Evolutionary conservation across 2,113 vertebrate species (phyloP).

Genomic region (Gadus chalcogrammus): DNA sequence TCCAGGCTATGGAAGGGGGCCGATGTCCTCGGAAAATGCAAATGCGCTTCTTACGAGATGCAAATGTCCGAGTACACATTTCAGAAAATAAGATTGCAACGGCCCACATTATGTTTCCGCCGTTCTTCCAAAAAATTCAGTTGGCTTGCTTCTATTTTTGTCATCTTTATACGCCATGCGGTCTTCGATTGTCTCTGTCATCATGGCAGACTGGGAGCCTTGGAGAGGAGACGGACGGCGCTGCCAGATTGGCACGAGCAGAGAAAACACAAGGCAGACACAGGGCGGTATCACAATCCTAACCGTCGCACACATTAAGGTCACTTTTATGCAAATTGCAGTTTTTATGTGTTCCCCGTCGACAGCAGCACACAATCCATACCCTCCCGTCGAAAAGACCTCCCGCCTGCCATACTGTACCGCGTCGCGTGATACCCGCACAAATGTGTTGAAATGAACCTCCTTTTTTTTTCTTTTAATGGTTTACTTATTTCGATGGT

Average conservation of each 20-base stretch:
- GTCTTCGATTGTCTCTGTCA: constrained; percentile 69
- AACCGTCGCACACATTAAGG: constrained; percentile 68
- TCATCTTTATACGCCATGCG: constrained; percentile 64
- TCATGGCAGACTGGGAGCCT: constrained; percentile 67
- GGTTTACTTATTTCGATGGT: too few relatives aligned
- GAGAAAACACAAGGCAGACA: constrained; percentile 74
- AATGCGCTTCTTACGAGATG: background rate
- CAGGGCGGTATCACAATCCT: constrained; percentile 71
- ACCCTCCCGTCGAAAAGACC: too few relatives aligned
- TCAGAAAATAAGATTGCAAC: constrained; percentile 25
- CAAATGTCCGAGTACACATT: constrained; percentile 10
- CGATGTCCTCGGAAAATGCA: too few relatives aligned
- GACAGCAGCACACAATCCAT: too few relatives aligned
- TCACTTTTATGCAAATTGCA: constrained; percentile 58
- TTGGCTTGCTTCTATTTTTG: constrained; percentile 62
- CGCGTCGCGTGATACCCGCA: too few relatives aligned
- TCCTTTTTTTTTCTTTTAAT: too few relatives aligned
- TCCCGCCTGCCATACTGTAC: too few relatives aligned
- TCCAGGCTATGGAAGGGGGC: too few relatives aligned
- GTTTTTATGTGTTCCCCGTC: constrained; percentile 42
- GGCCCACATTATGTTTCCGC: constrained; percentile 43
- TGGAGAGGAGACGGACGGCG: constrained; percentile 54
- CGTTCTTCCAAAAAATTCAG: constrained; percentile 48
- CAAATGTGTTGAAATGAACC: too few relatives aligned
- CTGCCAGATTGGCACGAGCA: constrained; percentile 73